A percentile compares a stretch with the other conserved stretches of the same genome.
These are phyloP conservation scores for Melipona beecheii DNA, from an alignment of 2,888 invertebrate species.

Conservation along the genomic window DNA sequence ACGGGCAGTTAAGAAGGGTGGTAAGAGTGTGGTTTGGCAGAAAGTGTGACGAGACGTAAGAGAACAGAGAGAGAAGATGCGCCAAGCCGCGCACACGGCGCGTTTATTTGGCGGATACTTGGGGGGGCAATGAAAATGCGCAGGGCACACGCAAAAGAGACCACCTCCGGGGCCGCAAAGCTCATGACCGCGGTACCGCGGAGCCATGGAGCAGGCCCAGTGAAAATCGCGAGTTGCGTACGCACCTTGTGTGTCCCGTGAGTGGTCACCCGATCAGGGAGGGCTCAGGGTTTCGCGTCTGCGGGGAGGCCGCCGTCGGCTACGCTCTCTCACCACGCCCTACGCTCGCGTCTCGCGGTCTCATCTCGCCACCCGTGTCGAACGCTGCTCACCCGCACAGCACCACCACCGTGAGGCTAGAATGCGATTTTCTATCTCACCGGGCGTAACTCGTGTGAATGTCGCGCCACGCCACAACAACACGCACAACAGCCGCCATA, in stretches of 20 bases:
- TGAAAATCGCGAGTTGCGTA: slow-evolving; percentile 95
- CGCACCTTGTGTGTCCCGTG: slow-evolving; percentile 89
- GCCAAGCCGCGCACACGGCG: slow-evolving; percentile 72
- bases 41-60: slow-evolving; percentile 46
- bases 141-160: slow-evolving; percentile 80
- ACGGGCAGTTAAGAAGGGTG: slow-evolving; percentile 35
- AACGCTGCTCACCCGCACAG: slow-evolving; percentile 61
- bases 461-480: slow-evolving; percentile 72
- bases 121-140: slow-evolving; percentile 80
- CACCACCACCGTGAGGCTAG: slow-evolving; percentile 58
- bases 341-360: slow-evolving; percentile 66
- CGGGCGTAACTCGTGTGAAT: slow-evolving; percentile 72
- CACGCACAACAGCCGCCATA: slow-evolving; percentile 80
- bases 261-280: slow-evolving; percentile 77
- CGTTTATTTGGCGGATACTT: slow-evolving; percentile 76
- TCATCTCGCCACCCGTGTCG: slow-evolving; percentile 59
- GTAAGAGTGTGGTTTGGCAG: slow-evolving; percentile 55
- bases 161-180: slow-evolving; percentile 77
- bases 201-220: slow-evolving; percentile 93
- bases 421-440: slow-evolving; percentile 66
- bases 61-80: slow-evolving; percentile 57
- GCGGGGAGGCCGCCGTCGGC: slow-evolving; percentile 75
- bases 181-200: slow-evolving; percentile 75
- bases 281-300: slow-evolving; percentile 76
- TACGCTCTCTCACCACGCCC: slow-evolving; percentile 73